These are phyloP conservation scores for Pycnonotus jocosus DNA, from an alignment of 2,113 vertebrate genomes.

Conservation along the genomic window DNA sequence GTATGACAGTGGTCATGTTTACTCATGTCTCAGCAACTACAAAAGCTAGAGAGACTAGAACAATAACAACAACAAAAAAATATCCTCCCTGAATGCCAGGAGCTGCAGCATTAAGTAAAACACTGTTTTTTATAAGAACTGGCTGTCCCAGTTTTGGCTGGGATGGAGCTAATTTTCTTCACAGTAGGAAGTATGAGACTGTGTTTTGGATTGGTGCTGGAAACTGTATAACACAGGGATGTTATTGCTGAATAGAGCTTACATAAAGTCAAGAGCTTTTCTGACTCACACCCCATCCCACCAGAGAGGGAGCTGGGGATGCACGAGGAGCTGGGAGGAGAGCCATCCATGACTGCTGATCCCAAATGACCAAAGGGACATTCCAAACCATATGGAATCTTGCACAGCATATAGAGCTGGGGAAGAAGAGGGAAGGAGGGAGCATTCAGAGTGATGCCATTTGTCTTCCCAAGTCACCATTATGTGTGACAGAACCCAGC, in stretches of 20 bases:
- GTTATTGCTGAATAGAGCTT: background rate
- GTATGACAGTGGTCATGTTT: background rate
- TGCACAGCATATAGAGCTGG: background rate
- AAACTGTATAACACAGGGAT: too few species aligned
- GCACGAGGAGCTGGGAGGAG: background rate
- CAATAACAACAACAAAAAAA: background rate
- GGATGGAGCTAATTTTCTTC: background rate
- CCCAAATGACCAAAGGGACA: background rate
- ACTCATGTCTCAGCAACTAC: background rate
- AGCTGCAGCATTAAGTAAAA: background rate
- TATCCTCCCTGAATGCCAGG: background rate
- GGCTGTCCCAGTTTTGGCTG: background rate
- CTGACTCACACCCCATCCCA: background rate
- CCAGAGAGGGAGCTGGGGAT: rapidly evolving
- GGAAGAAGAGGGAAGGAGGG: background rate
- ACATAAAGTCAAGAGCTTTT: background rate
- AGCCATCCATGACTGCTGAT: background rate
- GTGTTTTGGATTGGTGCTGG: background rate
- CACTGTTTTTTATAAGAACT: background rate
- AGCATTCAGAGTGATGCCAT: rapidly evolving
- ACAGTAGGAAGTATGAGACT: too few species aligned
- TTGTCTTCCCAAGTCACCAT: background rate
- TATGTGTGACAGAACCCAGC: background rate
- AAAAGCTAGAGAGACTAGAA: background rate
- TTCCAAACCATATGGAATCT: background rate